Conservation (phyloP, 2,113 vertebrate species). For the Callocephalon fimbriatum region DNA sequence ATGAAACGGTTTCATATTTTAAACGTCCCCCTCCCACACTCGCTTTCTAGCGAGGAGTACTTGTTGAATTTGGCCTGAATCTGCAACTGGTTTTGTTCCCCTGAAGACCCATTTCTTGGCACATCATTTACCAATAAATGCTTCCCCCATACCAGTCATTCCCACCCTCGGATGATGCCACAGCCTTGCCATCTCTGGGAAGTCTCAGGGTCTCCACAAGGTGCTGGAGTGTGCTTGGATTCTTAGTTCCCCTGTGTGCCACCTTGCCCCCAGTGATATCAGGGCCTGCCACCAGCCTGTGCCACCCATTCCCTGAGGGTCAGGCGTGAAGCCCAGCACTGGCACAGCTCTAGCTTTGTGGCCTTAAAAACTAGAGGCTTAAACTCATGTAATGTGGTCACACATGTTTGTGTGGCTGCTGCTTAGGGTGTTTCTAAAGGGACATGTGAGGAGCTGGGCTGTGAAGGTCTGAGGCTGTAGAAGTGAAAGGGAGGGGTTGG, state of each 20-base stretch:
- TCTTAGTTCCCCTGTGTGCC: background rate
- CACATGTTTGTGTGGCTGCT: background rate
- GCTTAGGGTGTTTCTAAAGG: background rate
- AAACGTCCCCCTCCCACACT: background rate
- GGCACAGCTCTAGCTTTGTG: background rate
- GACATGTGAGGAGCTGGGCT: background rate
- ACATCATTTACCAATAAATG: background rate
- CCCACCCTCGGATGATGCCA: background rate
- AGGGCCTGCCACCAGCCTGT: background rate
- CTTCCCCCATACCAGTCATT: background rate
- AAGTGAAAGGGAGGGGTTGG: background rate
- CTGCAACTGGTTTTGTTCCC: background rate
- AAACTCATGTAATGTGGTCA: rapidly evolving
- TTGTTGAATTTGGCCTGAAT: background rate
- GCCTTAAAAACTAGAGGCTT: background rate
- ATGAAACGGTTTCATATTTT: constrained; percentile 27
- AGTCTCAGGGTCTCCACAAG: background rate
- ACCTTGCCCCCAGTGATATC: background rate
- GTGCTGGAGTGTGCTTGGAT: background rate
- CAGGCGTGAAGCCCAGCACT: background rate
- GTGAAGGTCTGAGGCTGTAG: background rate
- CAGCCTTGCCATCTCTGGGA: background rate
- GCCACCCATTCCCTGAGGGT: background rate
- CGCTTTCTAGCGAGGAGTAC: background rate
- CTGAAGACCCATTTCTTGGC: background rate